Evolutionary conservation across 2,888 invertebrate species (phyloP).

Genomic region (Trichogramma dendrolimi): DNA sequence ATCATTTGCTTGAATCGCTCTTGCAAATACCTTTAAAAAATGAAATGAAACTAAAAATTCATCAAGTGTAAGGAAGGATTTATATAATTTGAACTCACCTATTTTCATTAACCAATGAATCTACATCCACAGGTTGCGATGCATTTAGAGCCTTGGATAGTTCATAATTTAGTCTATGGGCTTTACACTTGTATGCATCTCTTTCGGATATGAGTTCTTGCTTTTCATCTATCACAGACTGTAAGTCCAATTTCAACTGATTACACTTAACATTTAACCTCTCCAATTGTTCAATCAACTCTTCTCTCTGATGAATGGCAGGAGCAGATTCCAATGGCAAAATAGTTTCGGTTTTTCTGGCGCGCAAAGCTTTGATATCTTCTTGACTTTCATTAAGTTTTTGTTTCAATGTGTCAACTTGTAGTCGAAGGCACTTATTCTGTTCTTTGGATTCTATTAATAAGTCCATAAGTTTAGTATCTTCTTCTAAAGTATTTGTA

Average conservation of each 20-base stretch:
- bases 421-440: constrained; percentile 57
- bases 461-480: constrained; percentile 37
- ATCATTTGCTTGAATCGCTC: constrained; percentile 74
- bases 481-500: constrained; percentile 31
- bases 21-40: constrained; percentile 61
- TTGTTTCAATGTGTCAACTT: constrained; percentile 68
- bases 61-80: not conserved
- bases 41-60: not conserved
- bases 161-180: constrained; percentile 76
- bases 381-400: constrained; percentile 68
- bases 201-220: constrained; percentile 76
- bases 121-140: constrained; percentile 66
- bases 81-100: constrained; percentile 51
- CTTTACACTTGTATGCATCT: constrained; percentile 79
- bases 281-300: constrained; percentile 66
- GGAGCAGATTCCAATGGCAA: constrained; percentile 45
- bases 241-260: constrained; percentile 72
- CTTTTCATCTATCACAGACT: constrained; percentile 77
- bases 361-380: constrained; percentile 65
- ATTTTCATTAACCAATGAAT: constrained; percentile 76
- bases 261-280: constrained; percentile 64
- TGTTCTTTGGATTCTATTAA: constrained; percentile 54
- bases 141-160: constrained; percentile 65
- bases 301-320: constrained; percentile 62
- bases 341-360: constrained; percentile 45